Evolutionary conservation across 2,797 vertebrate genomes (phyloP), one percentile per base, ranked within the genome.

Genomic region (Enteromius trimaculatus): DNA sequence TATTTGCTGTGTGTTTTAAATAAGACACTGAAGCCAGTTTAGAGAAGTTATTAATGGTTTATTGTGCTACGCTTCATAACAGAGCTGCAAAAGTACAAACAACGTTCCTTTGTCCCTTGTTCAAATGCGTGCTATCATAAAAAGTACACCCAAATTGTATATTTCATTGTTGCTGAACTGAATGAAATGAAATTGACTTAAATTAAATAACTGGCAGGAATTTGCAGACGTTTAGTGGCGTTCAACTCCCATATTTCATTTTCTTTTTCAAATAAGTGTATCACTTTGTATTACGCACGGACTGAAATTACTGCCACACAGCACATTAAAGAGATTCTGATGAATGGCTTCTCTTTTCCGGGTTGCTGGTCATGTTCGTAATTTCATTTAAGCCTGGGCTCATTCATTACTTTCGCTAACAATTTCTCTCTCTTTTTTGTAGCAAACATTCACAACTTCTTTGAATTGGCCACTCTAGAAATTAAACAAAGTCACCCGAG

Each of bases 311-410:
- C 84, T 76, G 58, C 82, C 79, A 87, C 79, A 82, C 75, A 85
- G 83, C 74, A 87, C 86, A 87, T 84, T 81, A 86, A 89, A 88
- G 85, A 64, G 60, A 74, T 84, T 83, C 76, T 84, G 85, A 88
- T 86, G 85, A 86, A 79, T 87, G 83, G 60, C 44, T 76, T 86
- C 66, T 77, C 47, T 84, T 85, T 83, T 89, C 55, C 84, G 49
- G 80, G 9, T 77, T 69, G 82, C 81, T 70, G 81, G 62, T 84
- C 79, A 80, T 85, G 84, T 88, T 87, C 77, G 60, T 87, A 89
- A 91, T 86, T 88, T 86, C 79, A 88, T 84, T 84, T 85, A 86
- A 84, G 79, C 68, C 55, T 13, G 37, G 29, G 42, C 53, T 83
- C 34, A 79, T 90, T 90, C 44, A 42, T 88, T 88, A 79, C 16